A percentile compares a stretch with the other conserved stretches of the same genome.
Evolutionary conservation across 2,113 vertebrate species (phyloP).

Genomic region (Phodopus roborovskii): DNA sequence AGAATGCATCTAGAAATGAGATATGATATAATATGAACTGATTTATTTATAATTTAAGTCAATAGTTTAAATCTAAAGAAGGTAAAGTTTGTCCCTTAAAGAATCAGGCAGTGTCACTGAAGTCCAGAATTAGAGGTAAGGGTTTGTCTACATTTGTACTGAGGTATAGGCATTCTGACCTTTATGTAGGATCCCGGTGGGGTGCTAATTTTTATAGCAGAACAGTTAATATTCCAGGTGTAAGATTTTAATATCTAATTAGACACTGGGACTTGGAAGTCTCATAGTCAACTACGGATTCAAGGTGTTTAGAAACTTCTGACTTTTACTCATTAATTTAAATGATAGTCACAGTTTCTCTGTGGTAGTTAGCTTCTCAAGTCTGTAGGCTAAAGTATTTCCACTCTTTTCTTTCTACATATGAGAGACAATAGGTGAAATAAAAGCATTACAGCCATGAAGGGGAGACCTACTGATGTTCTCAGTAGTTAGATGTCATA

Average conservation of each 20-base stretch:
- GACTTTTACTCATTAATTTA: background rate
- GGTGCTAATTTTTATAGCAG: background rate
- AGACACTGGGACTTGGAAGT: background rate
- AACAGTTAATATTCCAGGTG: background rate
- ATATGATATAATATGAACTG: background rate
- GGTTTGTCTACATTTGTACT: background rate
- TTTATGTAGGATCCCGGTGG: background rate
- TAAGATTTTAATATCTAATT: background rate
- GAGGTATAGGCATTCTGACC: background rate
- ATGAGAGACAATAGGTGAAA: background rate
- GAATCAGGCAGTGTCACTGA: background rate
- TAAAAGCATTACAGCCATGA: background rate
- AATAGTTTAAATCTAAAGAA: background rate
- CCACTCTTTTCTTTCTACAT: background rate
- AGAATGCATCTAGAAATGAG: background rate
- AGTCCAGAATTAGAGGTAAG: background rate
- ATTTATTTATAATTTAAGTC: background rate
- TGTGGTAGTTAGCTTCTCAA: background rate
- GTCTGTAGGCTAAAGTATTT: background rate
- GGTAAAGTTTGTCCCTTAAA: background rate
- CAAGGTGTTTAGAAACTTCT: background rate
- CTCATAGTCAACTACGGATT: background rate
- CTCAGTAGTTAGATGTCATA: too few species aligned
- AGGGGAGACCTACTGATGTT: background rate
- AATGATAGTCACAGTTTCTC: background rate